These are phyloP conservation scores for Neuroterus valhalla DNA, from an alignment of 1,140 invertebrate species.

Conservation along the genomic window DNA sequence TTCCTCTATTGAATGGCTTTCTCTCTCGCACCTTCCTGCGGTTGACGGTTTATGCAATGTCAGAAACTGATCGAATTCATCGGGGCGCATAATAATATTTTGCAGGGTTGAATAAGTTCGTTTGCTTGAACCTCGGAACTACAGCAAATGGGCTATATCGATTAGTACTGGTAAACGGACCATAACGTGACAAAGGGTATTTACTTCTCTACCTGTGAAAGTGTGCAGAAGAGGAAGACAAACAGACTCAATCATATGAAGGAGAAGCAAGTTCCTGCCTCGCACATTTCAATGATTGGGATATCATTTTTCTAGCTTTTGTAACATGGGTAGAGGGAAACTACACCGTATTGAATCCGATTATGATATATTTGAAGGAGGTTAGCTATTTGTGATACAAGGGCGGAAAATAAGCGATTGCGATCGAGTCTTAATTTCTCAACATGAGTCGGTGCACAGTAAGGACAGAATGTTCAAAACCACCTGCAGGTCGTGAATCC, in stretches of 20 bases:
- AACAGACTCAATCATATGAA: conserved; percentile 24
- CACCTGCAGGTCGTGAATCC: too few relatives aligned
- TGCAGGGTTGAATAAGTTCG: conserved; percentile 68
- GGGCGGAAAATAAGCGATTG: too few relatives aligned
- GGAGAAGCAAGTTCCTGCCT: background rate
- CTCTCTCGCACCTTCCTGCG: conserved; percentile 50
- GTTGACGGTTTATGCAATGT: conserved; percentile 69
- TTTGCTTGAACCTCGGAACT: conserved; percentile 62
- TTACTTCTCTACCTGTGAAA: conserved; percentile 53
- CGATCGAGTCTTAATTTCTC: too few relatives aligned
- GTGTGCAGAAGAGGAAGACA: conserved; percentile 54
- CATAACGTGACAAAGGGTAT: conserved; percentile 48
- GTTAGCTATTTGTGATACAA: too few relatives aligned
- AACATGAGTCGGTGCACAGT: too few relatives aligned
- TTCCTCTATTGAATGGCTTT: background rate
- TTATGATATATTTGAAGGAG: too few relatives aligned
- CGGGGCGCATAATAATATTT: conserved; percentile 70
- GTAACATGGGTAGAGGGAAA: background rate
- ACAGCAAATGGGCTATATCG: conserved; percentile 63
- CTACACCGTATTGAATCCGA: background rate
- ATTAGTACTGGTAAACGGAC: conserved; percentile 55
- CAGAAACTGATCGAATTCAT: conserved; percentile 68
- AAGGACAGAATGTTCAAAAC: too few relatives aligned
- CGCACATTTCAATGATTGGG: background rate
- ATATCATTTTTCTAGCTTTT: background rate